phyloP scores from a whole-genome alignment of 2,113 vertebrate species.

The Pica pica region DNA sequence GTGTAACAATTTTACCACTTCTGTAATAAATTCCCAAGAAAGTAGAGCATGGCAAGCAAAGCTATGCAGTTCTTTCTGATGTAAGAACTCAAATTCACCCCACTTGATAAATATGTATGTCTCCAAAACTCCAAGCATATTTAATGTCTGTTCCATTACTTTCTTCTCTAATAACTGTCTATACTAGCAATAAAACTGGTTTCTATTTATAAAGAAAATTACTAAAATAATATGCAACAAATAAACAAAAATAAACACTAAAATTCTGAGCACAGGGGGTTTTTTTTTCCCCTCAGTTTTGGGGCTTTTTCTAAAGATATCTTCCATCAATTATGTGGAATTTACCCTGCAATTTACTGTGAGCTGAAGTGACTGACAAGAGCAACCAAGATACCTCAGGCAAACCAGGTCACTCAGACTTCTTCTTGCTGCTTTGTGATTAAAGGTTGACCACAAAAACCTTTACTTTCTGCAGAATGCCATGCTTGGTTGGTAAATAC shows the following conservation, averaged over 20 bases:
- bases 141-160: background rate
- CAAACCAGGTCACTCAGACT: background rate
- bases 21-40: background rate
- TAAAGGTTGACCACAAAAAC: constrained; percentile 27
- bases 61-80: background rate
- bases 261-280: background rate
- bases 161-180: background rate
- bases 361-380: constrained; percentile 16
- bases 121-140: background rate
- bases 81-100: background rate
- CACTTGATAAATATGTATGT: background rate
- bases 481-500: constrained; percentile 21
- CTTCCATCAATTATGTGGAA: background rate
- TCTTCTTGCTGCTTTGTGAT: constrained; percentile 27
- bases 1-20: background rate
- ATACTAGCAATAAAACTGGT: background rate
- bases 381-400: background rate
- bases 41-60: background rate
- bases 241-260: background rate
- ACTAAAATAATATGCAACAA: background rate
- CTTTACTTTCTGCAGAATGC: constrained; percentile 1
- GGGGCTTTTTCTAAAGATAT: background rate
- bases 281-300: background rate
- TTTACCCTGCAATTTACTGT: constrained; percentile 36
- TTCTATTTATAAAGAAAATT: background rate